Evolutionary conservation across 2,888 invertebrate genomes (phyloP).

Genomic region (Ectemnius lituratus): DNA sequence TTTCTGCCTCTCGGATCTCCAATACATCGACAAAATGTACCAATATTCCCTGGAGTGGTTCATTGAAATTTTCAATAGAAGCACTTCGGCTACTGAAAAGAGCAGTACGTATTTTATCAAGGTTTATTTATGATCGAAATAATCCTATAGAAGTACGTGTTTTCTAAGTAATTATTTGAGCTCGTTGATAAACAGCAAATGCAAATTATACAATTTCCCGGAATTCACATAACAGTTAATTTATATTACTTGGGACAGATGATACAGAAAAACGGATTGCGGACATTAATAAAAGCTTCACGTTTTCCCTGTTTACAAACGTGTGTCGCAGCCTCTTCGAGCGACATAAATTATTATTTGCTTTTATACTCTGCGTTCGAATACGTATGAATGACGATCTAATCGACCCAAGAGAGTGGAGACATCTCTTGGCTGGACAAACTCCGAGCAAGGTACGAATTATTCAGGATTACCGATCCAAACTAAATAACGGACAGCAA

Average conservation of each 20-base stretch:
- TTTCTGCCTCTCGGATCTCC: conserved; percentile 92
- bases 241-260: conserved; percentile 75
- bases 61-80: conserved; percentile 86
- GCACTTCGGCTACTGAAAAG: conserved; percentile 85
- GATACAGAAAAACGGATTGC: conserved; percentile 87
- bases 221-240: too few relatives aligned
- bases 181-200: too few relatives aligned
- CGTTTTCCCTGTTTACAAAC: conserved; percentile 89
- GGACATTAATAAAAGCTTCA: conserved; percentile 90
- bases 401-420: conserved; percentile 84
- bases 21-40: conserved; percentile 95
- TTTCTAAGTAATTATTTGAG: neutral
- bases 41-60: conserved; percentile 97
- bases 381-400: conserved; percentile 82
- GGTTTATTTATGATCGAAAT: neutral
- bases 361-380: conserved; percentile 85
- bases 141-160: too few relatives aligned
- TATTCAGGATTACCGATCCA: neutral
- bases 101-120: conserved; percentile 78
- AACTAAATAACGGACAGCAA: neutral
- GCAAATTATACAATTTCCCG: too few relatives aligned
- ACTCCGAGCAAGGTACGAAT: conserved; percentile 74
- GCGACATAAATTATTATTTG: conserved; percentile 92
- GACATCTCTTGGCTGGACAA: conserved; percentile 79
- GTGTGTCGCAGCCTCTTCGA: conserved; percentile 95